Conservation (phyloP, 2,888 invertebrate genomes). For the Cataglyphis cursor region DNA sequence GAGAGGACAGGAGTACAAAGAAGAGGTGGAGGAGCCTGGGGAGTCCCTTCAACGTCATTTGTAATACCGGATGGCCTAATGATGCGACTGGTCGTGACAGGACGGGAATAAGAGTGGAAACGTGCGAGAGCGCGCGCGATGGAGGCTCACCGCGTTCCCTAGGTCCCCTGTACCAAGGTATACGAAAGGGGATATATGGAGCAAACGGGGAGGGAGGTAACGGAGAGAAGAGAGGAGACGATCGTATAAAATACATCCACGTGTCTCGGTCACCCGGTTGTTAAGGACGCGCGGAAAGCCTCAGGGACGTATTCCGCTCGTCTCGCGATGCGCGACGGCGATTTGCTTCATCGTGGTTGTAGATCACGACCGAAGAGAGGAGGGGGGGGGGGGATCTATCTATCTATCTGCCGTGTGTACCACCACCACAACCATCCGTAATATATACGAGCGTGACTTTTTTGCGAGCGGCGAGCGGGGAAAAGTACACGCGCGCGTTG, state of each 20-base stretch:
- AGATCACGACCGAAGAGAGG: conserved; percentile 24
- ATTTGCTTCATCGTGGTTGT: conserved; percentile 50
- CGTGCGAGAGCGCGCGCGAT: conserved; percentile 60
- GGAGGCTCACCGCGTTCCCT: conserved; percentile 54
- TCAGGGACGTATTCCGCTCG: conserved; percentile 42
- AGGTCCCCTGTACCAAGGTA: conserved; percentile 36
- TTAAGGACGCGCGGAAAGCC: conserved; percentile 60
- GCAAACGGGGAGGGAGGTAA: neutral
- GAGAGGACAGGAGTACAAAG: conserved; percentile 53
- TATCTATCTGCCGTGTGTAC: conserved; percentile 3
- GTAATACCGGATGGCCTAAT: conserved; percentile 81
- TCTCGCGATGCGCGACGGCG: conserved; percentile 51
- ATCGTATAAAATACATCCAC: conserved; percentile 33
- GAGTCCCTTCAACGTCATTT: conserved; percentile 78
- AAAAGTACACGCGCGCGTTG: conserved; percentile 40
- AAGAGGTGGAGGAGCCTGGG: conserved; percentile 61
- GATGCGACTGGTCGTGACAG: conserved; percentile 81
- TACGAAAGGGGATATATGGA: conserved; percentile 37
- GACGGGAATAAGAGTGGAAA: conserved; percentile 77
- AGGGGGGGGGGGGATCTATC: conserved; percentile 14
- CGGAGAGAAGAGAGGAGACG: neutral
- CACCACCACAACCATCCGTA: conserved; percentile 8
- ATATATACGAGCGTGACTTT: conserved; percentile 22
- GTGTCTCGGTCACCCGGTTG: conserved; percentile 43
- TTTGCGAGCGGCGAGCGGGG: neutral